Evolutionary conservation across 1,140 invertebrate genomes (phyloP).

Genomic region (Phymastichus coffea): DNA sequence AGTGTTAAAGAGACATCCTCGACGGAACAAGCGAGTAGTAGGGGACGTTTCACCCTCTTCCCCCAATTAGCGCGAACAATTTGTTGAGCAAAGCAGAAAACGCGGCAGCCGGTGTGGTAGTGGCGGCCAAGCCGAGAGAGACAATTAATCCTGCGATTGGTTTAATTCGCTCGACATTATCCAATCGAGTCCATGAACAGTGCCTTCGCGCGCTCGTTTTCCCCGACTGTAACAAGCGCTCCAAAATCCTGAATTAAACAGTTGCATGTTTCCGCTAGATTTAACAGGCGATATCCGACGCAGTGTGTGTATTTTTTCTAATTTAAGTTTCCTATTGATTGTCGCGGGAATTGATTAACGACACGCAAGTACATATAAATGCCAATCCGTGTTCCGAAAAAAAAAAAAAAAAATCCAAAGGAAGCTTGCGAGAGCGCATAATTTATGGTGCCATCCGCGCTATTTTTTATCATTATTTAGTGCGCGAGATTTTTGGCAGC

Average conservation of each 20-base stretch:
- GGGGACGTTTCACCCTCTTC: constrained; percentile 22
- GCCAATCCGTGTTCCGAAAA: no score
- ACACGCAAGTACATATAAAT: no score
- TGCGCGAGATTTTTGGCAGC: no score
- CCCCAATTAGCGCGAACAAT: constrained; percentile 44
- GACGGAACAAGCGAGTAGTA: no score
- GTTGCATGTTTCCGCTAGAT: constrained; percentile 32
- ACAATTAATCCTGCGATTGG: constrained; percentile 49
- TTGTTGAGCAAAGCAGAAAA: constrained; percentile 38
- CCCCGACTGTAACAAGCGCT: constrained; percentile 10
- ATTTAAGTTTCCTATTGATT: no score
- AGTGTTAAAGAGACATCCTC: neutral
- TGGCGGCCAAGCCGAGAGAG: constrained; percentile 17
- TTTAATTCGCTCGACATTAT: constrained; percentile 48
- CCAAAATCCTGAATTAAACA: constrained; percentile 36
- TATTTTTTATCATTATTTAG: no score
- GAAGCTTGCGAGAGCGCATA: no score
- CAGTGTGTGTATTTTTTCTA: no score
- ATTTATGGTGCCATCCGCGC: no score
- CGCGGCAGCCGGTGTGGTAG: constrained; percentile 15
- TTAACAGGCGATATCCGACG: no score
- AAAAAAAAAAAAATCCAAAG: no score
- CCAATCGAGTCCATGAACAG: constrained; percentile 39
- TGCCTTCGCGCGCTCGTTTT: constrained; percentile 22
- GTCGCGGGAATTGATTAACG: neutral